Percentiles rank a stretch among this genome's conserved stretches.
These are phyloP conservation scores for Amblyopsis hoosieri DNA, from an alignment of 2,797 vertebrate genomes.

Conservation along the genomic window DNA sequence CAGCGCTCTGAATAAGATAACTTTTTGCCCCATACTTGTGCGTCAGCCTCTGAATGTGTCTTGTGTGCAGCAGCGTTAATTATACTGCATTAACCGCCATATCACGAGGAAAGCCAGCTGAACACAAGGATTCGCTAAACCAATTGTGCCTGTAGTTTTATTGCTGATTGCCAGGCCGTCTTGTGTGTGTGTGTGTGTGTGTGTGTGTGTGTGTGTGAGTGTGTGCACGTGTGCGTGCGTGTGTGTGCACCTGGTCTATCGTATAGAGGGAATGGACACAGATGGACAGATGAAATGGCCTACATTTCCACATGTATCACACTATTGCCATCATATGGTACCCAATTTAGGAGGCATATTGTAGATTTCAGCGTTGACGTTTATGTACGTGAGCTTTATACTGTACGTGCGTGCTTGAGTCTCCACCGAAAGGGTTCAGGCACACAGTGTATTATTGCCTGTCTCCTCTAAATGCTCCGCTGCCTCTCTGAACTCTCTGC, in stretches of 20 bases:
- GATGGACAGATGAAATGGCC: no score
- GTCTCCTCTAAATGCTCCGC: not conserved
- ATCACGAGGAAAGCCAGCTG: conserved; percentile 64
- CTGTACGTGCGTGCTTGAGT: no score
- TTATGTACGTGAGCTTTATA: no score
- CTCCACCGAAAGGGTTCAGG: no score
- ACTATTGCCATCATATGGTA: no score
- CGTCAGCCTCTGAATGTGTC: conserved; percentile 59
- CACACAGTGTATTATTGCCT: conserved; percentile 23
- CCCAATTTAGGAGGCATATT: no score
- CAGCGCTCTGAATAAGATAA: conserved; percentile 18
- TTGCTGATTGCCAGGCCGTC: conserved; percentile 40
- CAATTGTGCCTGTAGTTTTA: conserved; percentile 50
- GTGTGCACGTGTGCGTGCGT: conserved; percentile 28
- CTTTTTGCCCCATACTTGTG: conserved; percentile 58
- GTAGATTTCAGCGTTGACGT: no score
- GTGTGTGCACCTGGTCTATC: not conserved
- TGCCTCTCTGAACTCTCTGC: conserved; percentile 2
- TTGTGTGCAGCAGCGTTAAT: conserved; percentile 57
- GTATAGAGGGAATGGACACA: no score
- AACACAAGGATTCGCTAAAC: conserved; percentile 64
- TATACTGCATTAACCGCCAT: conserved; percentile 69
- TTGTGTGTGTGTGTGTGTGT: conserved; percentile 28
- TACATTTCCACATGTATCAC: no score
- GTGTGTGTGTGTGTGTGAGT: conserved; percentile 13